Base-by-base conservation (phyloP, 2,888 invertebrate species). In the Aleiodes alternator region DNA sequence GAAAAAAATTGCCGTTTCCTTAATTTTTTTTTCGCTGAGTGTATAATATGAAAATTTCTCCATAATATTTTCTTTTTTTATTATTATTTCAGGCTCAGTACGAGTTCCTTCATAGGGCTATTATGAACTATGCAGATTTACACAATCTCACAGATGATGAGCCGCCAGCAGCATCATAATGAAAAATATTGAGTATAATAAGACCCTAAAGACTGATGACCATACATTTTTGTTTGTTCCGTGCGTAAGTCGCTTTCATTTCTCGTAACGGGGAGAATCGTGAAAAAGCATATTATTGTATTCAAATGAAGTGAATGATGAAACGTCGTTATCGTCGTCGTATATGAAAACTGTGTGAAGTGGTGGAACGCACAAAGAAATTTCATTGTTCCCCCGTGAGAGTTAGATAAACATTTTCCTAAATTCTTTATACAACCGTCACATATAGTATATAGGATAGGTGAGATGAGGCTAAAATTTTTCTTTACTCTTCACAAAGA, bases 41-140 rank as follows among this genome's bases (percentile, higher is more conserved):
- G 23, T 23, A 23, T 23, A 23, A 23, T 23, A 23, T 23, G 23
- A 23, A 23, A 23, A 23, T 23, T 23, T 23, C 23, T 23, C 1
- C 23, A 23, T 23, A 2, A 23, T 23, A 23, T 23, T 23, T 23
- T 23, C n/a, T 23, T 23, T 23, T 23, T 23, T 23, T 1, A 23
- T 23, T 23, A n/a, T 57, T 69, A 76, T 92, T 92, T 43, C 91
- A 97, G 96, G 94, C 95, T 90, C 97, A 97, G 91, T 97, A 97
- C 91, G 96, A 97, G 92, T 97, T 97, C 91, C 92, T 97, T 85
- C 96, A 97, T 92, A 95, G 96, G 91, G 96, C 96, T 89, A 95
- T 97, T 90, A 93, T 96, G 82, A 96, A 96, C 91, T 96, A 96
- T 89, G 94, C 96, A 80, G 96, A 96, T 90, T 93, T 96, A 82